Evolutionary conservation across 1,140 invertebrate species (phyloP), one percentile per base, ranked within the genome.

Genomic region (Grapholita molesta): DNA sequence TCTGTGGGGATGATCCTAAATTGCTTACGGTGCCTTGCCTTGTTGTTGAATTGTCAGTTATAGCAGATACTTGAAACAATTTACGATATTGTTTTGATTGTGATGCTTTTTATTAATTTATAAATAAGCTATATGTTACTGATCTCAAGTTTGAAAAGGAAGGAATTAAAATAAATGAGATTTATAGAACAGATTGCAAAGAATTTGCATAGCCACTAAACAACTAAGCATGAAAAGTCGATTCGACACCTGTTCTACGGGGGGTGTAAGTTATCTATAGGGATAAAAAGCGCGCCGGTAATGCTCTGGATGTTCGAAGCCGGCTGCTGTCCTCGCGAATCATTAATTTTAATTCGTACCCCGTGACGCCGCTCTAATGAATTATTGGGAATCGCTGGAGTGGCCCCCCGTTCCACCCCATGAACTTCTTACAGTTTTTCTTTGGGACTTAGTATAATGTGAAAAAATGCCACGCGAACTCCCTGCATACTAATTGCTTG

Each of bases 331-430:
- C 82, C 83, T 87, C 79, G 78, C 86, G 88, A 87, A 88, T 89
- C 89, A 91, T 91, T 90, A 91, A 91, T 89, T 90, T 91, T 90
- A 91, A 91, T 91, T 91, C 89, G 84, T 86, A 82, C 79, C 79
- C 82, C 80, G 85, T 84, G 87, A 91, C 85, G 85, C 83, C 82
- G 78, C 82, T 84, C 77, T 91, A 90, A 91, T 91, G 89, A 90
- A 90, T 91, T 89, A 91, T 91, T 88, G 89, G 89, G 82, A 88
- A 89, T 88, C 84, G 85, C 81, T 82, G 79, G 78, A 86, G 85
- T 79, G 76, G 23, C 68, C 82, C 76, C 80, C 78, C 83, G 71
- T 78, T 71, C 76, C 72, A 64, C 76, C 79, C 76, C 71, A 65
- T 69, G 76, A 74, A 83, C 82, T 85, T 86, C 77, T 76, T 79